phyloP scores from a whole-genome alignment of 1,140 invertebrate genomes.

The Babylonia areolata region DNA sequence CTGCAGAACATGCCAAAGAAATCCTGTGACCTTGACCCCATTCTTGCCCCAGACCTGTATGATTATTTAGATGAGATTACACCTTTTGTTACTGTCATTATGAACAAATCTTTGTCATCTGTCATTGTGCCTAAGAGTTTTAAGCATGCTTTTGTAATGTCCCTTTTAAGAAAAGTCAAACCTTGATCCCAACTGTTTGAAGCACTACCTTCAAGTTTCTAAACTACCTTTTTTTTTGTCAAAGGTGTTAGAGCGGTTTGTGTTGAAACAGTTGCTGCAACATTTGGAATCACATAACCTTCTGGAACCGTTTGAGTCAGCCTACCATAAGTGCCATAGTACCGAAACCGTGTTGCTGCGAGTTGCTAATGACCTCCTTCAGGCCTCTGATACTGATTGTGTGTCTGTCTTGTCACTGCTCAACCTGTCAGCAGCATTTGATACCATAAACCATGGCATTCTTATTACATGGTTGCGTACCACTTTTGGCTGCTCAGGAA shows the following conservation, averaged over 20 bases:
- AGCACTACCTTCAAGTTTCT: background rate
- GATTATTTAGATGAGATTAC: background rate
- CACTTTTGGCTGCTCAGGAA: too few species aligned
- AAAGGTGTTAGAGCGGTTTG: background rate
- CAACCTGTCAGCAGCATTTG: slow-evolving; percentile 4
- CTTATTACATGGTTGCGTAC: too few species aligned
- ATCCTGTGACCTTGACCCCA: background rate
- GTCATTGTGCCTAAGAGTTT: background rate
- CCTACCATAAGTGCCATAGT: slow-evolving; percentile 4
- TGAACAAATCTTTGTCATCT: background rate
- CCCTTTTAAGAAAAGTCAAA: background rate
- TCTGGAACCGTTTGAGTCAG: slow-evolving; percentile 4
- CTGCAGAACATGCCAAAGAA: background rate
- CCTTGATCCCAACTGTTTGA: background rate
- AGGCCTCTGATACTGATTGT: background rate
- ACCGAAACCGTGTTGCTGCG: background rate
- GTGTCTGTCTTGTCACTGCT: background rate
- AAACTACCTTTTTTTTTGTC: background rate
- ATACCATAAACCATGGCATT: slow-evolving; percentile 15
- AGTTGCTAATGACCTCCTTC: background rate
- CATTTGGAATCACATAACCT: background rate
- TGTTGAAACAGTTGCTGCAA: background rate
- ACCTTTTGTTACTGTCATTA: background rate
- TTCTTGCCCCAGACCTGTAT: background rate
- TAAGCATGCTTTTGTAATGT: background rate